Evolutionary conservation across 2,797 vertebrate genomes (phyloP), one percentile per base, ranked within the genome.

Genomic region (Chelmon rostratus): DNA sequence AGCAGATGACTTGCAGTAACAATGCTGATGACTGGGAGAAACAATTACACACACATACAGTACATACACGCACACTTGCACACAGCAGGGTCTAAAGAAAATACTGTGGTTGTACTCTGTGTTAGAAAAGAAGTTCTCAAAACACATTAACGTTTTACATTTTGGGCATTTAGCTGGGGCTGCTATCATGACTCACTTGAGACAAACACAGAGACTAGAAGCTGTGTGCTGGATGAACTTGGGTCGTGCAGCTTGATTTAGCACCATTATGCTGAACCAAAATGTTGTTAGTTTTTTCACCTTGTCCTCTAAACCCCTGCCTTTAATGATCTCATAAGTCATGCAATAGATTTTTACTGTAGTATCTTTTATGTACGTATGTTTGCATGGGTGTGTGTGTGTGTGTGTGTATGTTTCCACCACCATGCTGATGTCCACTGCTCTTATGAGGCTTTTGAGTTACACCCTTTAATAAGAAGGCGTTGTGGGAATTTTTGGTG

Each of bases 391-490:
- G 52, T 23, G 10, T 23, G 18, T 53, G 37, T 28, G 18, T 28
- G 31, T 57, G 15, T 57, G 54, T 65, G 38, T 77, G 21, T 82
- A 5, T 70, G 18, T 81, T 42, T 74, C 72, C 75, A 21, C 62
- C 61, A 19, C 42, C 35, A n/a, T 15, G 49, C 68, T 53, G 40
- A 62, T 79, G 68, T 49, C 74, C 65, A 64, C 56, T 74, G 73
- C 56, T 84, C 91, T 90, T 85, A 92, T 90, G 80, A 82, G 83
- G 69, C 59, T 76, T 87, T 88, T 94, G 92, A 94, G 78, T 93
- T 93, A 94, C 80, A 49, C 57, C 64, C 80, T 94, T 94, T 92
- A 94, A 94, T 94, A 94, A 93, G 88, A 88, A 73, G 66, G 69
- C 50, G 46, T 88, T 91, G 82, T 79, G 90, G 89, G 88, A 85